Conservation (phyloP, 2,113 vertebrate genomes). For the Takifugu flavidus region DNA sequence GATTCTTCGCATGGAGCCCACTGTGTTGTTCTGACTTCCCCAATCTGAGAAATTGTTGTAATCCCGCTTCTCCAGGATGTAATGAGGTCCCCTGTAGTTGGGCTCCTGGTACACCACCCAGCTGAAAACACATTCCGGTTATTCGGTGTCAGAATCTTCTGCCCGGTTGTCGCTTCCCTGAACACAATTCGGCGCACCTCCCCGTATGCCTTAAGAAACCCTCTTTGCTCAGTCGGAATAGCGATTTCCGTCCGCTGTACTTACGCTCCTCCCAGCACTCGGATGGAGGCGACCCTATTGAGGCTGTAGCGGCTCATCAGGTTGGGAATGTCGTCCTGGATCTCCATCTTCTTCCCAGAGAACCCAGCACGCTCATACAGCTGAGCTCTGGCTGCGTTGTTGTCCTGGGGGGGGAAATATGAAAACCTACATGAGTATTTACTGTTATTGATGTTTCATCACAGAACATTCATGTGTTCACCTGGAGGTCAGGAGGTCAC, state of each 20-base stretch:
- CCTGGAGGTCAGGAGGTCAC: too few relatives aligned
- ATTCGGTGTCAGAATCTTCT: too few relatives aligned
- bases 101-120: conserved; percentile 79
- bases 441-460: background rate
- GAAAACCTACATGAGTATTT: background rate
- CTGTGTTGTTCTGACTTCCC: conserved; percentile 72
- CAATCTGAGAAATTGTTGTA: conserved; percentile 77
- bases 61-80: conserved; percentile 73
- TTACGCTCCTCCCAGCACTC: conserved; percentile 69
- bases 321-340: conserved; percentile 73
- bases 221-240: background rate
- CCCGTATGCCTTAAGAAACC: too few relatives aligned
- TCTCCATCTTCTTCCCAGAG: conserved; percentile 76
- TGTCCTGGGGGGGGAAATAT: conserved; percentile 40
- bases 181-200: too few relatives aligned
- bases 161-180: too few relatives aligned
- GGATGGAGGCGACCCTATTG: conserved; percentile 69
- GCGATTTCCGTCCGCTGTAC: background rate
- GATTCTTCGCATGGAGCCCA: conserved; percentile 73
- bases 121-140: conserved; percentile 31
- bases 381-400: conserved; percentile 54
- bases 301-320: conserved; percentile 73
- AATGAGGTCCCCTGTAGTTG: conserved; percentile 76
- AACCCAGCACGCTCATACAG: conserved; percentile 69
- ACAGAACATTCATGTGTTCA: too few relatives aligned